Conservation (phyloP, 2,888 invertebrate genomes). For the Ornithoptera alexandrae region DNA sequence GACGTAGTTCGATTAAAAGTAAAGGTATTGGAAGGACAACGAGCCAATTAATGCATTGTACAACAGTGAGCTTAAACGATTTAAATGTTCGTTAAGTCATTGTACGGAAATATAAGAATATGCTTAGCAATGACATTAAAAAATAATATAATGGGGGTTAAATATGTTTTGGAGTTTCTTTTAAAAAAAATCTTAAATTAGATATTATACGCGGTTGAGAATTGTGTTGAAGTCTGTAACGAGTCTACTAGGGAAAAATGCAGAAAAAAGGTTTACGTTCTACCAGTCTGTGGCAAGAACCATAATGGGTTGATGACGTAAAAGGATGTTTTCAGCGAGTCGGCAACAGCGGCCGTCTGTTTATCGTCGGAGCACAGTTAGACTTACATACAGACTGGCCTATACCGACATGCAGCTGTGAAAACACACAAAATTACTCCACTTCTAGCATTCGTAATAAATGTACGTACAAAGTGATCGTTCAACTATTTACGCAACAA, state of each 20-base stretch:
- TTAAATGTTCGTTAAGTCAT: background rate
- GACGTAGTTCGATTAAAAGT: conserved; percentile 19
- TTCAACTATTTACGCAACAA: conserved; percentile 51
- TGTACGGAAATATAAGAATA: background rate
- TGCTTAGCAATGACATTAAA: background rate
- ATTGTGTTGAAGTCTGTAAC: no score
- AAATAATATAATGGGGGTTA: no score
- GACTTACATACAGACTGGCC: conserved; percentile 65
- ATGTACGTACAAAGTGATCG: conserved; percentile 53
- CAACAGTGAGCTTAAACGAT: conserved; percentile 1
- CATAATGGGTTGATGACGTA: conserved; percentile 74
- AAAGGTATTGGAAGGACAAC: conserved; percentile 21
- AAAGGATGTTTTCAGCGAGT: conserved; percentile 78
- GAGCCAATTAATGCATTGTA: conserved; percentile 17
- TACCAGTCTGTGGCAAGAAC: conserved; percentile 53
- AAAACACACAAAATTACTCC: conserved; percentile 68
- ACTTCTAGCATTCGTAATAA: conserved; percentile 57
- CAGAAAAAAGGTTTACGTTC: background rate
- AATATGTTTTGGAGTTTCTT: no score
- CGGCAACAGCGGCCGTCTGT: conserved; percentile 73
- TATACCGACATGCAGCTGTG: conserved; percentile 73
- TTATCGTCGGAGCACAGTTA: conserved; percentile 74
- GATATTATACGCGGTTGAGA: no score
- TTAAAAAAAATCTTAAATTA: no score
- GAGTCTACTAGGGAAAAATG: background rate